These are phyloP conservation scores for Sylvilagus bachmani DNA, from an alignment of 2,113 vertebrate species.

Conservation along the genomic window DNA sequence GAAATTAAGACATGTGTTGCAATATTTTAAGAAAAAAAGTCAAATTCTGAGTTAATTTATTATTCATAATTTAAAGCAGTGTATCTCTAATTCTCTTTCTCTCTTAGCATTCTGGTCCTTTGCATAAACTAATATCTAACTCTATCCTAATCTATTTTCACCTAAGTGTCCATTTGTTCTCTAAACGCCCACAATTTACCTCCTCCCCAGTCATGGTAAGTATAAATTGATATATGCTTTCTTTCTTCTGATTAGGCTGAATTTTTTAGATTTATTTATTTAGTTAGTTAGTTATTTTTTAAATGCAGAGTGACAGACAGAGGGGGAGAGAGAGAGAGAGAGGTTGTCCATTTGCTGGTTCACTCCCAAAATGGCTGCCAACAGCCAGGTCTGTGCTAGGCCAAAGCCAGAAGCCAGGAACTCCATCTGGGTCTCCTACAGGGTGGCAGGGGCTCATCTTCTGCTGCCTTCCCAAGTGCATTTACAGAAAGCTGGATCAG, in stretches of 20 bases:
- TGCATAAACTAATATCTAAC: neutral
- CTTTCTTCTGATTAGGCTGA: neutral
- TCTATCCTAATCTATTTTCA: neutral
- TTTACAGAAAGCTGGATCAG: too few relatives aligned
- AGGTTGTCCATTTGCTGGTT: too few relatives aligned
- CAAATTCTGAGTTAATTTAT: slow-evolving; percentile 34
- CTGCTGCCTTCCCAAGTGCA: too few relatives aligned
- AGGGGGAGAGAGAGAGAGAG: too few relatives aligned
- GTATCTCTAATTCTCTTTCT: neutral
- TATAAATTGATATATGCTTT: neutral
- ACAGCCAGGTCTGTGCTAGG: too few relatives aligned
- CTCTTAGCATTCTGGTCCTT: neutral
- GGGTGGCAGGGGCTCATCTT: too few relatives aligned
- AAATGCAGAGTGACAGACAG: too few relatives aligned
- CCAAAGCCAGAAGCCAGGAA: too few relatives aligned
- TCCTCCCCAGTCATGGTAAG: neutral
- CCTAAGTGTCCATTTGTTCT: neutral
- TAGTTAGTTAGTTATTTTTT: too few relatives aligned
- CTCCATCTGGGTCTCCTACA: too few relatives aligned
- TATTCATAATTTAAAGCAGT: slow-evolving; percentile 47
- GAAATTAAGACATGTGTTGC: slow-evolving; percentile 56
- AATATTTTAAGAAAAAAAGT: slow-evolving; percentile 71
- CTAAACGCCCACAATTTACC: neutral
- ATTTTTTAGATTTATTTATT: neutral
- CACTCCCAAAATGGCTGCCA: too few relatives aligned